These are phyloP conservation scores for Philereme transversata DNA, from an alignment of 2,888 invertebrate genomes.

Conservation along the genomic window DNA sequence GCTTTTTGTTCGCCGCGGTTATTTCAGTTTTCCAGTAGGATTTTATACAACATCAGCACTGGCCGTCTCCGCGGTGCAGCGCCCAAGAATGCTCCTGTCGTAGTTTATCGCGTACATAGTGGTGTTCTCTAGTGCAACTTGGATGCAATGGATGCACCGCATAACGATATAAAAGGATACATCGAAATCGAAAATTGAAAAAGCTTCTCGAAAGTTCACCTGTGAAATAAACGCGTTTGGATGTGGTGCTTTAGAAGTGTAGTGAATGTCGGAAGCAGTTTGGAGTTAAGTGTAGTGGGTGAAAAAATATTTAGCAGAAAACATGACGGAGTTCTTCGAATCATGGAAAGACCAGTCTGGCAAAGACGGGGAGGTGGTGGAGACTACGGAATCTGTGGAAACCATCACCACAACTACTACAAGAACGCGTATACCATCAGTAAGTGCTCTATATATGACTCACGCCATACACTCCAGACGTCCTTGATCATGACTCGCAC, in stretches of 20 bases:
- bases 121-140: conserved; percentile 38
- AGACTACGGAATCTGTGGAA: conserved; percentile 68
- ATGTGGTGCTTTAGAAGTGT: conserved; percentile 53
- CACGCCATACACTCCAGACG: conserved; percentile 40
- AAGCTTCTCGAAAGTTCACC: conserved; percentile 39
- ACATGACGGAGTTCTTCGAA: conserved; percentile 80
- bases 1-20: conserved; percentile 83
- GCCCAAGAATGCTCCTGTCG: conserved; percentile 45
- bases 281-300: conserved; percentile 66
- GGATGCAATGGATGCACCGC: conserved; percentile 51
- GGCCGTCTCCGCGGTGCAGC: conserved; percentile 73
- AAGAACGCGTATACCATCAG: conserved; percentile 57
- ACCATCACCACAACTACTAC: conserved; percentile 74
- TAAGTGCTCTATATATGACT: conserved; percentile 51
- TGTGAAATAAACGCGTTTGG: conserved; percentile 48
- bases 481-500: conserved; percentile 55
- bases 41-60: conserved; percentile 79
- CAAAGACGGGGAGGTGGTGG: conserved; percentile 53
- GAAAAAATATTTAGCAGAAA: conserved; percentile 48
- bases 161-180: conserved; percentile 48
- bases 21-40: conserved; percentile 84
- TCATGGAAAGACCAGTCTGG: conserved; percentile 60
- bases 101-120: conserved; percentile 40
- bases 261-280: conserved; percentile 64
- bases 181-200: conserved; percentile 48